phyloP scores from a whole-genome alignment of 2,888 invertebrate genomes.

The Pterostichus niger region DNA sequence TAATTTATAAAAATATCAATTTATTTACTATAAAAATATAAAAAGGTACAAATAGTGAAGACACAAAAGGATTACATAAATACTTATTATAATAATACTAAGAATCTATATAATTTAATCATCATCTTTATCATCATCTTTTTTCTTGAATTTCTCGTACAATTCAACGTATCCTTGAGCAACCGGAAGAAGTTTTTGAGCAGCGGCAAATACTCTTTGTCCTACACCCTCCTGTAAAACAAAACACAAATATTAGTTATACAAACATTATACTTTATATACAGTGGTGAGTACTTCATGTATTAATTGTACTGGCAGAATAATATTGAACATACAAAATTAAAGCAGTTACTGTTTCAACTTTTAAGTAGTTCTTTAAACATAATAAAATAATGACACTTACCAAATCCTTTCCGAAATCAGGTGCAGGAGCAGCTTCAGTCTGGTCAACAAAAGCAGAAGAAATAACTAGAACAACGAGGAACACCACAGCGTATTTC shows the following conservation, averaged over 20 bases:
- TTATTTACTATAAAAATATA: too few species aligned
- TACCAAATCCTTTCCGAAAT: slow-evolving; percentile 36
- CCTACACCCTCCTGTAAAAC: slow-evolving; percentile 35
- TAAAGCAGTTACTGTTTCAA: too few species aligned
- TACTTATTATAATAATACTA: too few species aligned
- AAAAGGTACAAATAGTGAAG: too few species aligned
- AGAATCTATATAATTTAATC: background rate
- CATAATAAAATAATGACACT: background rate
- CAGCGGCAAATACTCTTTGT: slow-evolving; percentile 34
- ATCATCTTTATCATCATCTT: slow-evolving; percentile 3
- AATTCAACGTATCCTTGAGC: slow-evolving; percentile 18
- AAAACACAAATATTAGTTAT: slow-evolving; percentile 5
- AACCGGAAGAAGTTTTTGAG: slow-evolving; percentile 35
- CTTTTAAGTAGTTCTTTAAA: too few species aligned
- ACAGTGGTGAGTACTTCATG: background rate
- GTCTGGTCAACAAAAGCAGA: slow-evolving; percentile 3
- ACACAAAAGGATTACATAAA: too few species aligned
- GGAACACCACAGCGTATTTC: slow-evolving; percentile 31
- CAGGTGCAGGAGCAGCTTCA: slow-evolving; percentile 8
- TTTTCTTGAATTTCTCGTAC: slow-evolving; percentile 31
- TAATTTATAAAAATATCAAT: too few species aligned
- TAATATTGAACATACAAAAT: too few species aligned
- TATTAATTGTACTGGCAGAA: too few species aligned
- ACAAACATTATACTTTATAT: background rate
- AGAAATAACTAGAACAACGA: background rate